Base-by-base conservation (phyloP, 2,797 vertebrate species). In the Poecilia velifera region DNA sequence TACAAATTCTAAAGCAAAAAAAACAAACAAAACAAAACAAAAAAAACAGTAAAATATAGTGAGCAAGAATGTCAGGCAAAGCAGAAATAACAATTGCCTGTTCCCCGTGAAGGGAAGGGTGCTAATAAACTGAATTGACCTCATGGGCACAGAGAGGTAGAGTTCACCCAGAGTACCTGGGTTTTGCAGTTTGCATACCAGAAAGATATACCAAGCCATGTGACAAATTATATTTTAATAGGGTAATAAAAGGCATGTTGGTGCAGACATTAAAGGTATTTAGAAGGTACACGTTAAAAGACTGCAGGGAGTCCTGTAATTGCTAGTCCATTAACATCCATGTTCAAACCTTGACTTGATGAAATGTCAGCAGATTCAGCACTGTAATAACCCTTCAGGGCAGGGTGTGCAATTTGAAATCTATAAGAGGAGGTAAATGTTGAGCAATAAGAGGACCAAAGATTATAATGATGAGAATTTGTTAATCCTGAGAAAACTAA, bases 321-420 rank as follows among this genome's bases (percentile, higher is more conserved):
- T 75, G 0, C 31, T 70, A 72, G 55, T 49, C 72, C 83, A 84
- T 85, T 89, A 84, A 79, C 86, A 86, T 87, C 82, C 71, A 80
- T 81, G 84, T 83, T 86, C 72, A 84, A 87, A 92, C 89, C 81
- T 78, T 86, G 87, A 90, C 81, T 64, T 64, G 80, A 70, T 55
- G 62, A 53, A 64, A 76, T 87, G 86, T 74, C 28, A 55, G 77
- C 78, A 80, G 87, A 92, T 75, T 90, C 84, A 79, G 88, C 36
- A 72, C 25, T 39, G 2, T 55, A 8, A 45, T 72, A 34, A 77
- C 66, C 68, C 16, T 14, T 43, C 25, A 18, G 66, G 13, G 10
- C 18, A 53, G 36, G n/a, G 36, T 39, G 73, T 41, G 49, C 39
- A 28, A 46, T 31, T 16, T 28, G 39, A 59, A 57, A 41, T 43